Evolutionary conservation across 2,888 invertebrate genomes (phyloP), one percentile per base, ranked within the genome.

Genomic region (Drosophila kanekoi): DNA sequence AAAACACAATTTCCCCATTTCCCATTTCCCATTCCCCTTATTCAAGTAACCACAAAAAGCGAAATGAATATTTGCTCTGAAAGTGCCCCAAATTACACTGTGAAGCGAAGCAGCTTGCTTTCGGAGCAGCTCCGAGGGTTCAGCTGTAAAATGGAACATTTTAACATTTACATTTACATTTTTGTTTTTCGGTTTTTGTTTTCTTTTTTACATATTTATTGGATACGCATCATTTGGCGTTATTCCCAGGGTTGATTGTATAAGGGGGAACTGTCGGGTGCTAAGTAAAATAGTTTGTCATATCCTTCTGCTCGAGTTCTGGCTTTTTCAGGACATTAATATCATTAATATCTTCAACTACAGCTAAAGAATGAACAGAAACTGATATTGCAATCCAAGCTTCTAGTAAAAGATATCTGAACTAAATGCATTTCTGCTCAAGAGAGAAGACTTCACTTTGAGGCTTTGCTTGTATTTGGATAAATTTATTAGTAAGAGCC

Each of bases 41-140:
- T 18, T 35, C 1, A 13, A 47, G 37, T 40, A 68, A 69, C 58
- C 61, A 68, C 66, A 14, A 57, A 71, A 78, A 65, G 56, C 61
- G 49, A 79, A 76, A 81, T 85, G 82, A 81, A 85, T 66, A 81
- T 77, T 81, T 69, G 64, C 53, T 63, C 20, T 11, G 44, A 61
- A 83, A 71, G 67, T 74, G 60, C 63, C 67, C 71, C 74, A 70
- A 77, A 85, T 72, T 71, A 72, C 70, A 77, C 80, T 77, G 61
- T 61, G 62, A 54, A 70, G 52, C 47, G 56, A 58, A 62, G 49
- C 32, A 57, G 41, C 37, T 52, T 51, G 35, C 33, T 61, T 41
- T 58, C 13, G 11, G 40, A 45, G 33, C 43, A 8, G 38, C 32
- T 43, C 35, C 35, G 73, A 49, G 62, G 72, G 20, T 67, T 64